Evolutionary conservation across 2,888 invertebrate species (phyloP).

Genomic region (Sussaba pulchella): DNA sequence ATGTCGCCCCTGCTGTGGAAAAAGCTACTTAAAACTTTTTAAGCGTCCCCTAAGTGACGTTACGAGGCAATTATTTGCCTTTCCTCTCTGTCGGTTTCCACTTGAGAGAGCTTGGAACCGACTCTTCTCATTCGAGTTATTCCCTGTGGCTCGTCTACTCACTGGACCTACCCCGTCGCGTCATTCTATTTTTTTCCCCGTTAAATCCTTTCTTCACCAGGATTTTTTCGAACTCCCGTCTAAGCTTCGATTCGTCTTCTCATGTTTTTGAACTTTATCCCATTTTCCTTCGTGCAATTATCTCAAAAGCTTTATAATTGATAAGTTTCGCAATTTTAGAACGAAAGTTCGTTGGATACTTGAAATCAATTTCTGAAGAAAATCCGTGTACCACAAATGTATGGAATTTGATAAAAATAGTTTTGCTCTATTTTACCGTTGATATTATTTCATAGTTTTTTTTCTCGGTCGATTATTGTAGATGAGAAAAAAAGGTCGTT

Average conservation of each 20-base stretch:
- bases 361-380: too few species aligned
- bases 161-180: conserved; percentile 2
- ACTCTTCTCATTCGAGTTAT: conserved; percentile 62
- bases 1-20: conserved; percentile 65
- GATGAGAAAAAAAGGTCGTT: conserved; percentile 11
- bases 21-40: conserved; percentile 80
- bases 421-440: too few species aligned
- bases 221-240: neutral
- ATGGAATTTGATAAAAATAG: too few species aligned
- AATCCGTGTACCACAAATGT: too few species aligned
- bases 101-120: conserved; percentile 64
- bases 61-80: conserved; percentile 79
- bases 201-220: neutral
- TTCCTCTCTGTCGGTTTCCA: conserved; percentile 73
- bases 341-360: neutral
- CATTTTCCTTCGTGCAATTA: neutral
- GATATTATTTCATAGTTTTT: too few species aligned
- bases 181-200: conserved; percentile 29
- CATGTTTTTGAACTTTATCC: neutral
- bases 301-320: neutral
- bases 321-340: neutral
- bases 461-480: too few species aligned
- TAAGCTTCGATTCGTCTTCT: neutral
- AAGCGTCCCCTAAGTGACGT: conserved; percentile 79
- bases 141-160: conserved; percentile 57